Evolutionary conservation across 1,140 invertebrate genomes (phyloP).

Genomic region (Apis dorsata): DNA sequence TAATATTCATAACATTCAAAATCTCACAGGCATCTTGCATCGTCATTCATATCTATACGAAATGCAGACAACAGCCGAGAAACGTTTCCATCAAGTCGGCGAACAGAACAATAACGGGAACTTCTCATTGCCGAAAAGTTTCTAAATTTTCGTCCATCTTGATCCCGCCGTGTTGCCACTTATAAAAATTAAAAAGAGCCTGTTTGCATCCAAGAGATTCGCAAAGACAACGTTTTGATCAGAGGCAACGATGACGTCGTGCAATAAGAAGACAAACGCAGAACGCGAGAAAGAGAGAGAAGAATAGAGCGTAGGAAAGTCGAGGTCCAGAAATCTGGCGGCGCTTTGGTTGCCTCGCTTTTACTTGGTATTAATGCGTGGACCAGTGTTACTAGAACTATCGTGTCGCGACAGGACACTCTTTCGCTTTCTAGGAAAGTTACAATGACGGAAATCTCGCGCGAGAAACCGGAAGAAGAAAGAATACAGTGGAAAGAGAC

Average conservation of each 20-base stretch:
- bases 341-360: neutral
- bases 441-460: conserved; percentile 44
- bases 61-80: neutral
- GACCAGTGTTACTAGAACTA: neutral
- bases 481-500: conserved; percentile 11
- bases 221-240: conserved; percentile 10
- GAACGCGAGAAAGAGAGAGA: neutral
- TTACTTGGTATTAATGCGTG: neutral
- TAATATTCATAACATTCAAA: no score
- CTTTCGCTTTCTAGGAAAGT: neutral
- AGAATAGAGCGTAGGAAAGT: neutral
- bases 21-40: neutral
- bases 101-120: neutral
- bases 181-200: conserved; percentile 34
- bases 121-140: conserved; percentile 13
- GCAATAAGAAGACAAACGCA: neutral
- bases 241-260: neutral
- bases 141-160: conserved; percentile 26
- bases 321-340: neutral
- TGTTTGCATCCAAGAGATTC: neutral
- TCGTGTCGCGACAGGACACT: conserved; percentile 18
- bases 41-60: no score
- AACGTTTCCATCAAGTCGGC: conserved; percentile 18
- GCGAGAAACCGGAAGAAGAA: conserved; percentile 24
- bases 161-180: conserved; percentile 6